Evolutionary conservation across 2,888 invertebrate species (phyloP).

Genomic region (Mythimna loreyi): DNA sequence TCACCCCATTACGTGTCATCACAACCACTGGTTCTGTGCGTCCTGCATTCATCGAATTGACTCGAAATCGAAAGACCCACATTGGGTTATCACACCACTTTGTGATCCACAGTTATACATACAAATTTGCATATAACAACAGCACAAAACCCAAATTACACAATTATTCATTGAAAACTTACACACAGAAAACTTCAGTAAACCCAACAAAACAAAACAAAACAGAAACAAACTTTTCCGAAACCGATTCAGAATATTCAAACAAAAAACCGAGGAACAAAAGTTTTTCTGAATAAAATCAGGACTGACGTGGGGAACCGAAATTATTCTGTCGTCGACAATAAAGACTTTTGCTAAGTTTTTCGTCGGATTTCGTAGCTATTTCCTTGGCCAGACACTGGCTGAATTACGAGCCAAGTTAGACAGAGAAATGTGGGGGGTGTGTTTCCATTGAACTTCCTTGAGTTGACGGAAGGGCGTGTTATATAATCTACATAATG

Average conservation of each 20-base stretch:
- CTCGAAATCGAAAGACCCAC: no score
- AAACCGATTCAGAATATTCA: conserved; percentile 19
- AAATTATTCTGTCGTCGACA: conserved; percentile 66
- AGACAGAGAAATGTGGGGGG: conserved; percentile 58
- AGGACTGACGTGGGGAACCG: conserved; percentile 45
- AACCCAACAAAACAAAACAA: conserved; percentile 32
- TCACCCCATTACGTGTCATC: no score
- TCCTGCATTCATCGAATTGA: no score
- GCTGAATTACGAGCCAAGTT: conserved; percentile 68
- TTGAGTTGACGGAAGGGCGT: background rate
- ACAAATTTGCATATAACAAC: background rate
- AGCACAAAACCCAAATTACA: background rate
- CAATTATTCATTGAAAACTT: conserved; percentile 9
- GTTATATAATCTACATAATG: background rate
- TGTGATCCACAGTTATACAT: background rate
- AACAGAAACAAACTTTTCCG: conserved; percentile 14
- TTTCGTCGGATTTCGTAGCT: conserved; percentile 58
- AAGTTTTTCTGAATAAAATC: conserved; percentile 49
- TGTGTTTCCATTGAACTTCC: conserved; percentile 58
- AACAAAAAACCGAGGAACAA: conserved; percentile 27
- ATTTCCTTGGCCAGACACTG: conserved; percentile 56
- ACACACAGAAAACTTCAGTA: background rate
- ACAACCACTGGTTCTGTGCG: no score
- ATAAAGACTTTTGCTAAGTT: conserved; percentile 65
- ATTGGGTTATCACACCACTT: no score